Conservation (phyloP, 2,113 vertebrate genomes). For the Pongo pygmaeus region DNA sequence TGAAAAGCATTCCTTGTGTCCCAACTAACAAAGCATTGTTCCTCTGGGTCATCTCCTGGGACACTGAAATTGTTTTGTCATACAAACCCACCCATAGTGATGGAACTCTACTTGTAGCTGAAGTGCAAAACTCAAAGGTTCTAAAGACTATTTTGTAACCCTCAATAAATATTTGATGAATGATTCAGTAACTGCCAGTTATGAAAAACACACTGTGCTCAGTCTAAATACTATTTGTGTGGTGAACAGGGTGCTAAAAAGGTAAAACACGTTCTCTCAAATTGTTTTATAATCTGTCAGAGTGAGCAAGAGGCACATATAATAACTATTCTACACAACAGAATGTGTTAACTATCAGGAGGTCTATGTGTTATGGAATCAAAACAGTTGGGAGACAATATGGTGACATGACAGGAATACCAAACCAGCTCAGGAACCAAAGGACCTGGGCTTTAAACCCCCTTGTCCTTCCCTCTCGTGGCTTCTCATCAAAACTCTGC, state of each 20-base stretch:
- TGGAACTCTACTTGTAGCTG: neutral
- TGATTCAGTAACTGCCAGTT: constrained; percentile 18
- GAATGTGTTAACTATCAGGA: neutral
- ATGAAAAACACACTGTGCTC: neutral
- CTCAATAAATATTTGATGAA: constrained; percentile 44
- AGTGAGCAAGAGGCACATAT: neutral
- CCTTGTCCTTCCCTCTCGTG: neutral
- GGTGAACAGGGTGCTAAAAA: neutral
- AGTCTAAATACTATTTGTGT: neutral
- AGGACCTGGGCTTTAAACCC: neutral
- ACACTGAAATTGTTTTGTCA: constrained; percentile 28
- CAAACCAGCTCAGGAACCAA: neutral
- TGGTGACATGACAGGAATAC: neutral
- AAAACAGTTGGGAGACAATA: neutral
- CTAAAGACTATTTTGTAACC: neutral
- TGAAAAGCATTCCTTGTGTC: constrained; percentile 13
- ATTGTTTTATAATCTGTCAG: neutral
- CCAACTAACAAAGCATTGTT: constrained; percentile 37
- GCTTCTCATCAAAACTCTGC: neutral
- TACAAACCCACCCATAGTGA: neutral
- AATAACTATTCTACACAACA: neutral
- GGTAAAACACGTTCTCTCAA: neutral
- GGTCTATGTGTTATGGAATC: neutral
- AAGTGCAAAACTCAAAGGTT: constrained; percentile 22
- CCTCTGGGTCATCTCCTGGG: constrained; percentile 60